phyloP scores from a whole-genome alignment of 2,888 invertebrate genomes.

The Microplitis manilae region DNA sequence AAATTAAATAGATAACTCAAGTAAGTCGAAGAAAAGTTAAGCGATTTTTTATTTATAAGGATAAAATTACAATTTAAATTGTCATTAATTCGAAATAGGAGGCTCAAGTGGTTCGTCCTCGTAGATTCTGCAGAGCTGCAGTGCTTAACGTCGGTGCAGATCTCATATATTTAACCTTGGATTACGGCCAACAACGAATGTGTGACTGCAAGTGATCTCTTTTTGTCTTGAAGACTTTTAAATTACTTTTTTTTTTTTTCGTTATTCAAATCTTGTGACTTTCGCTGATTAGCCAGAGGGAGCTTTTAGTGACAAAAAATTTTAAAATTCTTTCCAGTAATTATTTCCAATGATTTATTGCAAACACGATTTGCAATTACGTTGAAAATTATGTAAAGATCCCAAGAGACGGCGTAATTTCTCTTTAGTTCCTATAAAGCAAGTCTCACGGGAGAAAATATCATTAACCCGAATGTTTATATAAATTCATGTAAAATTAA shows the following conservation, averaged over 20 bases:
- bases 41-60: neutral
- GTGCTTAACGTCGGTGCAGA: constrained; percentile 55
- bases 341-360: neutral
- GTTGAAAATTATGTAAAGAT: neutral
- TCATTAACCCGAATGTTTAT: constrained; percentile 15
- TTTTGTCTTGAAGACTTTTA: neutral
- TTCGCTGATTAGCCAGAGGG: neutral
- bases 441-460: neutral
- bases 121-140: constrained; percentile 27
- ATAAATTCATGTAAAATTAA: neutral
- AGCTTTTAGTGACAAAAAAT: too few relatives aligned
- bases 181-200: constrained; percentile 42
- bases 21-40: neutral
- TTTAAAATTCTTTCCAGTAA: too few relatives aligned
- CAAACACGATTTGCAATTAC: neutral
- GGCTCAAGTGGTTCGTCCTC: constrained; percentile 23
- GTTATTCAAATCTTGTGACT: neutral
- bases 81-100: constrained; percentile 1
- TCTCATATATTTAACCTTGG: constrained; percentile 51
- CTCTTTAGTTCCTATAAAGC: neutral
- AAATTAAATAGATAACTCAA: neutral
- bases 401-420: neutral
- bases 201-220: constrained; percentile 33
- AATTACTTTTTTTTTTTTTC: constrained; percentile 8
- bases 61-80: neutral